Conservation (phyloP, 1,140 invertebrate species). For the Teleogryllus occipitalis region DNA sequence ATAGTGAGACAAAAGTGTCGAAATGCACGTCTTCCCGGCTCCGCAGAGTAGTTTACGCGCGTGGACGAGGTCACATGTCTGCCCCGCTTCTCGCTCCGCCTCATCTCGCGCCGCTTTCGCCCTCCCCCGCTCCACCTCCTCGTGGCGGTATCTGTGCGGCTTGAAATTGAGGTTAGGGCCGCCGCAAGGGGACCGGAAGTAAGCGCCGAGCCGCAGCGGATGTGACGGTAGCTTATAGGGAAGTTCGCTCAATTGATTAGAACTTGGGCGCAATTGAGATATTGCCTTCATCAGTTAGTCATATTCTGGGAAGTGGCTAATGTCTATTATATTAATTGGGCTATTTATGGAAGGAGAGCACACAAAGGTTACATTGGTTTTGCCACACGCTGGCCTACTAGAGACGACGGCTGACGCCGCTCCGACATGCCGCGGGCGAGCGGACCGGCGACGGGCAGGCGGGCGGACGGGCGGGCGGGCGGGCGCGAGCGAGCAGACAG, state of each 20-base stretch:
- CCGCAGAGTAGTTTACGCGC: too few relatives aligned
- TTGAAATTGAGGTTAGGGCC: background rate
- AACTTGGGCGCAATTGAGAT: conserved; percentile 3
- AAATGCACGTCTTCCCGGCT: too few relatives aligned
- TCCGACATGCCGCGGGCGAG: background rate
- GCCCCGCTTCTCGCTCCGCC: background rate
- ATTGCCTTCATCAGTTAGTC: background rate
- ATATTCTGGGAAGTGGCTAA: background rate
- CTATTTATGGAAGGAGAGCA: background rate
- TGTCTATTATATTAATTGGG: background rate
- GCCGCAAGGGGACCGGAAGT: background rate
- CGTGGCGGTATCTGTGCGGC: background rate
- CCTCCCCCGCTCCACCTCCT: background rate
- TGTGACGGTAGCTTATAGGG: conserved; percentile 3
- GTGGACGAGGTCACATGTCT: too few relatives aligned
- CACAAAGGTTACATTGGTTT: background rate
- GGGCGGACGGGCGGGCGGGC: too few relatives aligned
- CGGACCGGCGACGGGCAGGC: background rate
- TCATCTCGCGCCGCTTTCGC: background rate
- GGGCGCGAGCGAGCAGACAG: background rate
- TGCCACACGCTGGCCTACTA: too few relatives aligned
- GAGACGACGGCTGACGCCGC: too few relatives aligned
- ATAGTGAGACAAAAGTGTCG: too few relatives aligned
- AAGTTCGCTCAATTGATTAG: conserved; percentile 4
- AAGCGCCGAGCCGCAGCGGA: background rate